Base-by-base conservation (phyloP, 2,797 vertebrate species). In the Muscicapa striata region DNA sequence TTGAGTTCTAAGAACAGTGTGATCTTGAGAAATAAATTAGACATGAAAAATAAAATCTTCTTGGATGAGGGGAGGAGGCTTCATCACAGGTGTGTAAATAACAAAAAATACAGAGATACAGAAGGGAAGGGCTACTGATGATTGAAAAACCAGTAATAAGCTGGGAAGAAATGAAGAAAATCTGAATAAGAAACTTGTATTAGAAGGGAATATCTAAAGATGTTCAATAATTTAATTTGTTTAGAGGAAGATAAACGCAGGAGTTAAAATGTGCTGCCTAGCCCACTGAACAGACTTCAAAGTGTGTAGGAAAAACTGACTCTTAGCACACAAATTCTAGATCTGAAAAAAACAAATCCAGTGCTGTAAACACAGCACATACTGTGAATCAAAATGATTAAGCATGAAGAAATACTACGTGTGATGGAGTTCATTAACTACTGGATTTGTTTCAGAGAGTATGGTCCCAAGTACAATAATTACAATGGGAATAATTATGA, bases 151-250 rank as follows among this genome's bases (percentile, higher is more conserved):
- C 32, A 51, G 14, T 62, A 55, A 6, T 32, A 46, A 58, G 8
- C 8, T 64, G 20, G 14, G 46, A 76, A 84, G 59, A 96, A 92
- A 76, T 41, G 5, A 90, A 72, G 38, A 7, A 77, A 48, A 13
- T 58, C 12, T 77, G 61, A 74, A n/a, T 55, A 66, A 51, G 20
- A 61, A 68, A 51, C 7, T 54, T 45, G 38, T 54, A 27, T 38
- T 72, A 38, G 48, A 82, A 46, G 6, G 29, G 11, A 84, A 52
- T 55, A 52, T 19, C 10, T 63, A 78, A 79, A 88, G 13, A 16
- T 0, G 0, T 61, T 61, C 46, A 46, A 3, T 24, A 4, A 64
- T 26, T 26, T 17, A 36, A 6, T 4, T 74, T 76, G 22, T 64
- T 75, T 63, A 41, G 13, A 57, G 18, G 30, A 64, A 43, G 24